Evolutionary conservation across 1,140 invertebrate species (phyloP).

Genomic region (Drosophila auraria): DNA sequence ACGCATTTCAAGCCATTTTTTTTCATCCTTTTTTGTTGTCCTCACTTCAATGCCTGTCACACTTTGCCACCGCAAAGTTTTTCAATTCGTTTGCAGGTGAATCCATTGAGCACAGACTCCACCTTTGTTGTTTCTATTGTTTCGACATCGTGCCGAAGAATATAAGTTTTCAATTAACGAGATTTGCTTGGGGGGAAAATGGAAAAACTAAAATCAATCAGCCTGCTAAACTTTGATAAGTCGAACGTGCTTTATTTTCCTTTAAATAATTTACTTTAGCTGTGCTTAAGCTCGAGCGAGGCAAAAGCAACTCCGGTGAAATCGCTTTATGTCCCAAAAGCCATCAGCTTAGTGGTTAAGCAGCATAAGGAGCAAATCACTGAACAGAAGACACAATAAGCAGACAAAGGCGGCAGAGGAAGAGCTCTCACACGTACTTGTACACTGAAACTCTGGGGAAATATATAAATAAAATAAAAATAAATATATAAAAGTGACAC

Average conservation of each 20-base stretch:
- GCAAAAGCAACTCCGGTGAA: slow-evolving; percentile 14
- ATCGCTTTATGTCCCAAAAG: slow-evolving; percentile 40
- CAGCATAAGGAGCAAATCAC: slow-evolving; percentile 58
- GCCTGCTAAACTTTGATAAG: slow-evolving; percentile 5
- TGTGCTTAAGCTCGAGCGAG: slow-evolving; percentile 18
- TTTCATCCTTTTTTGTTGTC: neutral
- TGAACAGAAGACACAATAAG: slow-evolving; percentile 46
- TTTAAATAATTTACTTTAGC: slow-evolving; percentile 26
- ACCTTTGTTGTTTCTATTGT: slow-evolving; percentile 27
- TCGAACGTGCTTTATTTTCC: neutral
- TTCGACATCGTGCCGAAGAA: neutral
- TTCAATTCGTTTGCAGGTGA: slow-evolving; percentile 41
- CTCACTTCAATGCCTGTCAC: slow-evolving; percentile 2
- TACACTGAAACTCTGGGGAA: slow-evolving; percentile 2
- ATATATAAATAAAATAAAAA: no score
- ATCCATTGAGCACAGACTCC: slow-evolving; percentile 3
- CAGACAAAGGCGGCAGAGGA: slow-evolving; percentile 3
- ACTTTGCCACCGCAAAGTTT: slow-evolving; percentile 42
- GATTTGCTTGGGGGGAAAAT: slow-evolving; percentile 16
- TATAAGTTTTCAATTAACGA: slow-evolving; percentile 30
- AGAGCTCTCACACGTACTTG: neutral
- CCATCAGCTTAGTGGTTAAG: slow-evolving; percentile 59
- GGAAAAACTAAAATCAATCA: slow-evolving; percentile 32
- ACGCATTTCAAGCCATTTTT: slow-evolving; percentile 23
- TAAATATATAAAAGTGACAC: no score